These are phyloP conservation scores for Drosophila cognata DNA, from an alignment of 2,888 invertebrate species.

Conservation along the genomic window DNA sequence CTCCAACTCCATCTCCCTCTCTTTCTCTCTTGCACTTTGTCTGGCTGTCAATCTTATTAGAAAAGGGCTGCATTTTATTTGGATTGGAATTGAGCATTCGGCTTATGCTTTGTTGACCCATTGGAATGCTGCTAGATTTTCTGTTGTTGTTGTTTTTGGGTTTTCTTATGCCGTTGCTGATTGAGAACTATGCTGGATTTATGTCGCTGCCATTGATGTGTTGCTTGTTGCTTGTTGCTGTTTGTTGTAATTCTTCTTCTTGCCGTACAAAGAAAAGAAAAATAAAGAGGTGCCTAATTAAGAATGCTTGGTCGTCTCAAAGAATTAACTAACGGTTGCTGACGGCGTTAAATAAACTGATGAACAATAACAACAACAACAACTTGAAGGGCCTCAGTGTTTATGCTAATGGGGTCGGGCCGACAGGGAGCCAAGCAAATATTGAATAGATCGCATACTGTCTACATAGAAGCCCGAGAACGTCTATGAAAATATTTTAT, in stretches of 20 bases:
- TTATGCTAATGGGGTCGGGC: slow-evolving; percentile 49
- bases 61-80: slow-evolving; percentile 55
- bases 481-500: neutral
- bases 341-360: slow-evolving; percentile 41
- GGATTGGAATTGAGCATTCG: slow-evolving; percentile 44
- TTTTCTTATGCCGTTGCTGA: slow-evolving; percentile 17
- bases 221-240: slow-evolving; percentile 26
- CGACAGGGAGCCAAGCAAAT: slow-evolving; percentile 23
- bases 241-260: slow-evolving; percentile 24
- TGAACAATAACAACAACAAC: slow-evolving; percentile 14
- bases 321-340: slow-evolving; percentile 55
- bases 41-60: slow-evolving; percentile 50
- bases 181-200: slow-evolving; percentile 47
- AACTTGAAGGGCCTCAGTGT: slow-evolving; percentile 26
- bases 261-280: neutral
- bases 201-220: slow-evolving; percentile 40
- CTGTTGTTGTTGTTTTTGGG: slow-evolving; percentile 10
- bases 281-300: slow-evolving; percentile 58
- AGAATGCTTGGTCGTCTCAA: slow-evolving; percentile 43
- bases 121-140: slow-evolving; percentile 36
- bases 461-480: neutral
- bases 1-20: neutral
- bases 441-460: slow-evolving; percentile 54
- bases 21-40: neutral
- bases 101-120: slow-evolving; percentile 67